Percentiles rank a stretch among this genome's conserved stretches.
Evolutionary conservation across 2,888 invertebrate genomes (phyloP).

Genomic region (Polymixis lichenea): DNA sequence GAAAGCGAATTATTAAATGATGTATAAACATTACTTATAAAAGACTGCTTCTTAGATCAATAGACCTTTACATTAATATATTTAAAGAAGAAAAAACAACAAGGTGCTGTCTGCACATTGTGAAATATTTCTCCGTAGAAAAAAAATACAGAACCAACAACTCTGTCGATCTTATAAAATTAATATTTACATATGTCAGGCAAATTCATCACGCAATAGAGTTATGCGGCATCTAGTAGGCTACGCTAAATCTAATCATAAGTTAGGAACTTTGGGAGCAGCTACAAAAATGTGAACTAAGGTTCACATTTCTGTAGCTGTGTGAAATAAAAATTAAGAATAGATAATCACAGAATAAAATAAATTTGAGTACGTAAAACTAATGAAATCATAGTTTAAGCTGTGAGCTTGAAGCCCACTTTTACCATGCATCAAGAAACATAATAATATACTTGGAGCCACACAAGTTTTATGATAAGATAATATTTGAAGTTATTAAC

Average conservation of each 20-base stretch:
- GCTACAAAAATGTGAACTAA: slow-evolving; percentile 9
- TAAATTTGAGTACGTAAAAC: neutral
- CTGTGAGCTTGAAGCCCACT: neutral
- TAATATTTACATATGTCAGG: neutral
- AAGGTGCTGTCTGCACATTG: neutral
- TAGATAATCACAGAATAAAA: slow-evolving; percentile 15
- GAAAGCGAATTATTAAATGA: slow-evolving; percentile 23
- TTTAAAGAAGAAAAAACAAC: neutral
- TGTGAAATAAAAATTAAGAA: neutral
- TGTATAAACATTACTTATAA: neutral
- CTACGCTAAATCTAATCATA: neutral
- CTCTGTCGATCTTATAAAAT: neutral
- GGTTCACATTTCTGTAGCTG: too few species aligned
- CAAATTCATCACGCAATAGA: neutral
- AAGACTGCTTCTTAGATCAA: too few species aligned
- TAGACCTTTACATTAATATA: neutral
- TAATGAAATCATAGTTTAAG: slow-evolving; percentile 8
- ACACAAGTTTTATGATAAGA: too few species aligned
- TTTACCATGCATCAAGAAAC: neutral
- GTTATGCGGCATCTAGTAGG: neutral
- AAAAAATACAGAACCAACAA: slow-evolving; percentile 7
- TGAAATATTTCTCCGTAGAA: neutral
- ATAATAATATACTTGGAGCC: neutral
- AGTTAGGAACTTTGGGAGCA: slow-evolving; percentile 27
- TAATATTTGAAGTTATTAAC: too few species aligned